Evolutionary conservation across 2,888 invertebrate genomes (phyloP), one percentile per base, ranked within the genome.

Genomic region (Aphodius granarius): DNA sequence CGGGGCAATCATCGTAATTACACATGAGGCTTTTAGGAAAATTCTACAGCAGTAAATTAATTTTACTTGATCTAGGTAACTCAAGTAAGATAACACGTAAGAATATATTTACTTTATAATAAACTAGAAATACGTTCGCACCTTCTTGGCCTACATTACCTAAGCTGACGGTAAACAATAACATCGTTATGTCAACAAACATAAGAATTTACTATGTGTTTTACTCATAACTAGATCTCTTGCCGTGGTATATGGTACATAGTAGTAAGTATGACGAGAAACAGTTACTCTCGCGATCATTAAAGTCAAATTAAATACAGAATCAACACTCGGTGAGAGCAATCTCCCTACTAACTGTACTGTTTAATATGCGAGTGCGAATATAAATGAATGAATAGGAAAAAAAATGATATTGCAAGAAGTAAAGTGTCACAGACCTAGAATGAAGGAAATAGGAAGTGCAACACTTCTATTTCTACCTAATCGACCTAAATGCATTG

Each of bases 281-380:
- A 66, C 21, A 66, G 21, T 66, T 66, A 66, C 66, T 66, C 21
- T 66, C 66, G 15, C 66, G 18, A 66, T 66, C 20, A 66, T 66
- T 66, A 66, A 66, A 66, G 15, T 66, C 18, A 66, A 66, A 66
- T 66, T 21, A 66, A 21, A 66, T 17, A 19, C 21, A 1, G 19
- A 2, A 21, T 66, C 20, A 21, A 66, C 66, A 66, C 20, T 43
- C 13, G 43, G 43, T 43, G 43, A 43, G 43, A 43, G 43, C 43
- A 43, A 43, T 43, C 43, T 43, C 43, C 43, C 43, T 43, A 6
- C 43, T 43, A 43, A 43, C 43, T 43, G 43, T 43, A 43, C 43
- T 43, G 13, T 43, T 23, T 43, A 43, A 43, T 43, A 43, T 43
- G 43, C 43, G 13, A 43, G 43, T 43, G 43, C 43, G 43, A 43